Conservation (phyloP, 1,140 invertebrate species). For the Capitella teleta region DNA sequence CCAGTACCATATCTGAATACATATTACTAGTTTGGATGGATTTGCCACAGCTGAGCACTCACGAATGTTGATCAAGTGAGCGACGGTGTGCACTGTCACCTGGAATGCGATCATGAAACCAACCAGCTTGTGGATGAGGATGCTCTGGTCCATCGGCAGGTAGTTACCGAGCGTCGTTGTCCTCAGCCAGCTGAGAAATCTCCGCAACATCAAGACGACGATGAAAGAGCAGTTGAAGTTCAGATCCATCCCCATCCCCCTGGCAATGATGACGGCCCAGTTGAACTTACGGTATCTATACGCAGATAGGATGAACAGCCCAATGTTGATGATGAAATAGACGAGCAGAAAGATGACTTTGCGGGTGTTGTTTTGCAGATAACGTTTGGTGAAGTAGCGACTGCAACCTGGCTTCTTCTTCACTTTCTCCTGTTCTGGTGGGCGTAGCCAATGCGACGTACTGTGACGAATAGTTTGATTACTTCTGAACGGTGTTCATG, state of each 20-base stretch:
- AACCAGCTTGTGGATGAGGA: slow-evolving; percentile 84
- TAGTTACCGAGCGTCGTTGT: slow-evolving; percentile 58
- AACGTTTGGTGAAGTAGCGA: too few relatives aligned
- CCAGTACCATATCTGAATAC: neutral
- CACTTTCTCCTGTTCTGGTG: too few relatives aligned
- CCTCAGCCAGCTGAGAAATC: slow-evolving; percentile 44
- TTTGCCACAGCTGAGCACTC: slow-evolving; percentile 28
- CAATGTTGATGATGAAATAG: neutral
- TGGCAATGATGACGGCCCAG: slow-evolving; percentile 65
- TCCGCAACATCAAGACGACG: slow-evolving; percentile 65
- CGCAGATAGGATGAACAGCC: neutral
- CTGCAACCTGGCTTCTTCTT: too few relatives aligned
- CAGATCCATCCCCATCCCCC: slow-evolving; percentile 69
- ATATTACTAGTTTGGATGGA: neutral
- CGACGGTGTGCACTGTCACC: slow-evolving; percentile 66
- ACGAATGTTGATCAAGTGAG: slow-evolving; percentile 77
- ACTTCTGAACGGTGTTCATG: too few relatives aligned
- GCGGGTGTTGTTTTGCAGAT: too few relatives aligned
- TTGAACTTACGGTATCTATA: slow-evolving; percentile 43
- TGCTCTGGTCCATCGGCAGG: slow-evolving; percentile 81
- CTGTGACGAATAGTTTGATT: too few relatives aligned
- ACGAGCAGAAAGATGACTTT: neutral
- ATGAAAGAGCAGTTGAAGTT: slow-evolving; percentile 87
- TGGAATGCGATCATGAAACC: slow-evolving; percentile 67
- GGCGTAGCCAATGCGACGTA: too few relatives aligned